phyloP scores from a whole-genome alignment of 37 sponge, comb jelly and placozoan genomes.

The Cliona cf. orientalis region DNA sequence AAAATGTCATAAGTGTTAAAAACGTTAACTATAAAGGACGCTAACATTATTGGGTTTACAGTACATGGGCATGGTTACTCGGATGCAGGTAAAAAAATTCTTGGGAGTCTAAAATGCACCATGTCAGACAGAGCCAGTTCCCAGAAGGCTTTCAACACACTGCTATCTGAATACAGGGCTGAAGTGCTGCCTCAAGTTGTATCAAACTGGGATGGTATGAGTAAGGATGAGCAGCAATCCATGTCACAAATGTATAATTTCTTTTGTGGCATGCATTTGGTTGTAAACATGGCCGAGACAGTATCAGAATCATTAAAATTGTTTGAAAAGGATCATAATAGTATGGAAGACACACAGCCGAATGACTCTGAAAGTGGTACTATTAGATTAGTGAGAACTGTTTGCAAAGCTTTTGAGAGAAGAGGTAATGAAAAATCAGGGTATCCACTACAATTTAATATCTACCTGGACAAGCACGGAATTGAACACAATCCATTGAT shows the following conservation, averaged over 20 bases:
- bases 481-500: neutral
- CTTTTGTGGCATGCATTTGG: conserved; percentile 36
- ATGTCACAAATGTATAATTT: too few species aligned
- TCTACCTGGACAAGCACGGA: neutral
- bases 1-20: too few species aligned
- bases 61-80: neutral
- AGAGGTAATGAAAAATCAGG: conserved; percentile 25
- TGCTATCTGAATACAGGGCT: conserved; percentile 16
- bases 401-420: conserved; percentile 36
- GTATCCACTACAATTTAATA: neutral
- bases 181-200: conserved; percentile 24
- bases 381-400: conserved; percentile 21
- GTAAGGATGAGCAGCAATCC: neutral
- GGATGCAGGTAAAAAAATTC: neutral
- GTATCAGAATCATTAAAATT: neutral
- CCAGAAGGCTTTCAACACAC: conserved; percentile 28
- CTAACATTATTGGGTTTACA: too few species aligned
- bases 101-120: too few species aligned
- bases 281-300: conserved; percentile 30
- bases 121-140: conserved; percentile 32
- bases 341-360: neutral
- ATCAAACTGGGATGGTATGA: conserved; percentile 12
- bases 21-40: too few species aligned
- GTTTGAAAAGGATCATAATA: conserved; percentile 5
- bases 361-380: neutral